phyloP scores from a whole-genome alignment of 2,888 invertebrate species.

The Helleia helle region DNA sequence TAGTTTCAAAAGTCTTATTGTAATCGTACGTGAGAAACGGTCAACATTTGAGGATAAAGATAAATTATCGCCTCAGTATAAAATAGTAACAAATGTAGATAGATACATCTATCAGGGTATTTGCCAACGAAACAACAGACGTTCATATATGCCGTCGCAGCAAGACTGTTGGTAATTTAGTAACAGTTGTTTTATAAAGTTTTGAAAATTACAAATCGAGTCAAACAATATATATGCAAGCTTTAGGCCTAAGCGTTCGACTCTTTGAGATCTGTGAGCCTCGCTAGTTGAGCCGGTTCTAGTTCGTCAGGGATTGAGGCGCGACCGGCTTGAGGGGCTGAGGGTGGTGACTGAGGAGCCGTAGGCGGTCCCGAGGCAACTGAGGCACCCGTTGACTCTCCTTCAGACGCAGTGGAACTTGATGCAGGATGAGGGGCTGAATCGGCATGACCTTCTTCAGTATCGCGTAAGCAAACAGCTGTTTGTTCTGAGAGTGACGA shows the following conservation, averaged over 20 bases:
- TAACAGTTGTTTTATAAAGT: not conserved
- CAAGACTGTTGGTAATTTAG: no score
- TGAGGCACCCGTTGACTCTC: conserved; percentile 76
- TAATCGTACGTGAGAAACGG: conserved; percentile 24
- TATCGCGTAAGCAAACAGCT: conserved; percentile 53
- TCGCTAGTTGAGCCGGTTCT: conserved; percentile 90
- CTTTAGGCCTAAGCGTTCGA: conserved; percentile 83
- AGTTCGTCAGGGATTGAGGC: conserved; percentile 92
- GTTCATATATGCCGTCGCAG: conserved; percentile 9
- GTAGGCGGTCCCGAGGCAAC: conserved; percentile 71
- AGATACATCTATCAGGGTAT: conserved; percentile 10
- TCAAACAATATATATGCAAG: conserved; percentile 2
- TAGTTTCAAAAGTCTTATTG: conserved; percentile 1
- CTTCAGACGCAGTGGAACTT: conserved; percentile 80
- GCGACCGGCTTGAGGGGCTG: conserved; percentile 82
- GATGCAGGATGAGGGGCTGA: conserved; percentile 74
- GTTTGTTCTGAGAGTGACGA: conserved; percentile 65
- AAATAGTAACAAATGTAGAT: conserved; percentile 13
- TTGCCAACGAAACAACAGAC: conserved; percentile 3
- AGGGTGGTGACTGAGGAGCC: conserved; percentile 73
- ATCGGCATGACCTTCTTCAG: conserved; percentile 73
- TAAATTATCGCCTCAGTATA: conserved; percentile 7
- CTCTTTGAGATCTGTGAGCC: conserved; percentile 91
- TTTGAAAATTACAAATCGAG: conserved; percentile 1
- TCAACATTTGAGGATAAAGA: conserved; percentile 17